Conservation (phyloP, 37 sponge, comb jelly and placozoan genomes). For the Crambe crambe region DNA sequence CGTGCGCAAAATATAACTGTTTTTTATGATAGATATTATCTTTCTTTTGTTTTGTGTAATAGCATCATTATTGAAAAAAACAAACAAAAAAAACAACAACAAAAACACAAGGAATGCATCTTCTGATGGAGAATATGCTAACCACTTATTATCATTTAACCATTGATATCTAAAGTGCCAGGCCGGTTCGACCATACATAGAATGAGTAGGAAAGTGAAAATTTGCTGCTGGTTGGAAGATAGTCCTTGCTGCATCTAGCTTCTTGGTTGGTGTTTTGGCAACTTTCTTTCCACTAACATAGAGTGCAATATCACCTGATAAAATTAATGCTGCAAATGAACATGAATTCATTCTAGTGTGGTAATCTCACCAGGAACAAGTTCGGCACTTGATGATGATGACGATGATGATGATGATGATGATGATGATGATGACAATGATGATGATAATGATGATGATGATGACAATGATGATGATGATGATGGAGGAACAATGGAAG, state of each 20-base stretch:
- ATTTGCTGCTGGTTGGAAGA: conserved; percentile 5
- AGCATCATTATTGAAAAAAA: neutral
- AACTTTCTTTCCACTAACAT: no score
- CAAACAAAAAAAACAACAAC: no score
- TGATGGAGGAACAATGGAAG: neutral
- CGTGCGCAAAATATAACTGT: conserved; percentile 6
- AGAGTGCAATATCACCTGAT: conserved; percentile 11
- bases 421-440: no score
- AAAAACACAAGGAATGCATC: conserved; percentile 2
- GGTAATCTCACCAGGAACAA: neutral
- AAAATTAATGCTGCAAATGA: neutral
- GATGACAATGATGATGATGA: no score
- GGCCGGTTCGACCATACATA: conserved; percentile 7
- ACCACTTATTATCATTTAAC: conserved; percentile 6
- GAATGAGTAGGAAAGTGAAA: conserved; percentile 5
- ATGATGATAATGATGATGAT: no score
- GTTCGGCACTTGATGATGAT: no score
- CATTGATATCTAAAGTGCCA: conserved; percentile 9
- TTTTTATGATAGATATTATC: conserved; percentile 16
- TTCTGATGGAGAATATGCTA: conserved; percentile 1
- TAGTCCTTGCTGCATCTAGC: neutral
- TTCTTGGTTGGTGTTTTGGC: neutral
- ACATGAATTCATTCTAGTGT: neutral
- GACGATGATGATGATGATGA: no score
- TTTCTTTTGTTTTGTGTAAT: neutral